Conservation (phyloP, 2,113 vertebrate genomes). For the Bufo bufo region DNA sequence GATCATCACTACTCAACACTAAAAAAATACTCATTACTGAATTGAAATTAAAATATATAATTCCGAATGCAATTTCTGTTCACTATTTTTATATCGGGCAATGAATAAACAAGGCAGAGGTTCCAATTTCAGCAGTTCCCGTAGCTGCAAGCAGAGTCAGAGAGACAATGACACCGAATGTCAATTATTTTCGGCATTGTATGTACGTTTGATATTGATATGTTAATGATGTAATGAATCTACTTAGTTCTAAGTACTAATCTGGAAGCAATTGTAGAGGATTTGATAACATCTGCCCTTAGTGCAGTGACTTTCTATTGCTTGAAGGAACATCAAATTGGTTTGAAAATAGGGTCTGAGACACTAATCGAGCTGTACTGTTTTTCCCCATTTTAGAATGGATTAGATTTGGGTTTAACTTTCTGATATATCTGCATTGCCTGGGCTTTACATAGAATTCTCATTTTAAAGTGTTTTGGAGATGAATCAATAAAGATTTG, state of each 20-base stretch:
- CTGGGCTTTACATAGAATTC: constrained; percentile 57
- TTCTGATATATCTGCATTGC: constrained; percentile 57
- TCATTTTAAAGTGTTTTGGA: constrained; percentile 61
- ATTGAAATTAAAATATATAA: not conserved
- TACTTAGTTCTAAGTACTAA: constrained; percentile 66
- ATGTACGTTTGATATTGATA: constrained; percentile 60
- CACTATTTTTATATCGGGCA: not conserved
- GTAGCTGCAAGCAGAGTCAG: constrained; percentile 28
- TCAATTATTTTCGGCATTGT: constrained; percentile 48
- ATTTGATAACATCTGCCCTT: constrained; percentile 69
- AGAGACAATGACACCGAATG: constrained; percentile 47
- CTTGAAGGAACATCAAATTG: constrained; percentile 62
- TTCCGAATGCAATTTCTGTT: not conserved
- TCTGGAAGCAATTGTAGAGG: constrained; percentile 64
- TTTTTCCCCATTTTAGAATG: constrained; percentile 54
- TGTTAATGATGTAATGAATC: constrained; percentile 67
- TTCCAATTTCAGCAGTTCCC: not conserved
- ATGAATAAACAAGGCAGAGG: constrained; percentile 10
- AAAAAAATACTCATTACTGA: not conserved
- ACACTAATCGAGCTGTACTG: constrained; percentile 50
- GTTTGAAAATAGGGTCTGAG: constrained; percentile 64
- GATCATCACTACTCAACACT: too few species aligned
- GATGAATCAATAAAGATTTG: constrained; percentile 63
- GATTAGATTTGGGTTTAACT: constrained; percentile 60
- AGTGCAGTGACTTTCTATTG: constrained; percentile 61